Evolutionary conservation across 2,797 vertebrate species (phyloP), one percentile per base, ranked within the genome.

Genomic region (Anisognathus igniventris): DNA sequence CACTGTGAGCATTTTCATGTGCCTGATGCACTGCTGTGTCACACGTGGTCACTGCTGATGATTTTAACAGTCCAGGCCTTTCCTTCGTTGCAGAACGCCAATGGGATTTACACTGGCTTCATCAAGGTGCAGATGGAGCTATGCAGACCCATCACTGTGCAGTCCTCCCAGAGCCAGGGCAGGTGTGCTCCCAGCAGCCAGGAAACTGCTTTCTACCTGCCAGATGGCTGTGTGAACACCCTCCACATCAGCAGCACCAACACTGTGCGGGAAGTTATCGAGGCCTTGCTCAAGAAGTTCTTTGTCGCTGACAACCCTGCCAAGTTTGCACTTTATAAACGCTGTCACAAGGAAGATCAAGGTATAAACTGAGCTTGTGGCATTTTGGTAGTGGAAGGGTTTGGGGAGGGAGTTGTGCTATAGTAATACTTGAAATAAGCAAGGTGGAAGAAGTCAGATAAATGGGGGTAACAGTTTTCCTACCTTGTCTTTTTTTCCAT

Each of bases 91-190:
- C 96, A 99, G 99, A 98, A 98, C 6, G 62, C 97, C 0, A 98
- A 97, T 22, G 98, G 98, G 71, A 96, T 98, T 71, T 99, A 99
- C 96, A 99, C 99, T 30, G 99, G 99, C 93, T 99, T 99, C 98
- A 99, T 99, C 97, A 99, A 99, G 94, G 99, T 99, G 65, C 99
- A 99, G 98, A 96, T 99, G 98, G 99, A 99, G 74, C 97, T 99
- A 83, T 97, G 98, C 97, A 97, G 98, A 96, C 98, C 99, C 1
- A 98, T 99, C 97, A 99, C 98, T 30, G 97, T 99, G 87, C 98
- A 98, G 44, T 96, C 97, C 21, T 96, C 96, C 58, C 66, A 82
- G 82, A 91, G 61, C 86, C 94, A 93, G 37, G 96, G 90, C 31
- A 97, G 66, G 22, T 71, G 57, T 76, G 91, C 79, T 86, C 92